These are phyloP conservation scores for Drosophila nigrodunni DNA, from an alignment of 1,140 invertebrate genomes.

Conservation along the genomic window DNA sequence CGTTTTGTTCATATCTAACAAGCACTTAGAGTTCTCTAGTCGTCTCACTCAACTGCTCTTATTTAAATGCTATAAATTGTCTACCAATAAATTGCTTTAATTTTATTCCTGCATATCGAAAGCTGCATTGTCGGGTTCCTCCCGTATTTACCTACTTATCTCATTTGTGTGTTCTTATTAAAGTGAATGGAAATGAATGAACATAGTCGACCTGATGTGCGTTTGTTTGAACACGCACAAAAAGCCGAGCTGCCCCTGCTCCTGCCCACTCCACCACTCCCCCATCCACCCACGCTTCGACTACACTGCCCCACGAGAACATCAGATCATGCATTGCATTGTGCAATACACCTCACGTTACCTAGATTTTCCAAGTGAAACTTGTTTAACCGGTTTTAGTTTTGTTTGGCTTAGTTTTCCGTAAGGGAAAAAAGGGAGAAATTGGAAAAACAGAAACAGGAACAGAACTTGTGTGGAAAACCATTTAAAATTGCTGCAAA, in stretches of 20 bases:
- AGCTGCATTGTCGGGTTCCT: conserved; percentile 18
- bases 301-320: background rate
- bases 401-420: conserved; percentile 63
- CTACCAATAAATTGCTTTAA: conserved; percentile 43
- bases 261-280: background rate
- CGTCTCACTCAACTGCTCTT: too few relatives aligned
- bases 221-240: conserved; percentile 15
- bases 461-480: conserved; percentile 50
- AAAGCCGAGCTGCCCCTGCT: conserved; percentile 1
- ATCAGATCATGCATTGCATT: background rate
- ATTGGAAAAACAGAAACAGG: background rate
- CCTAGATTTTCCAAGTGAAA: conserved; percentile 28
- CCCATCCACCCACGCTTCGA: background rate
- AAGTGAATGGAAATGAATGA: background rate
- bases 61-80: too few relatives aligned
- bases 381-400: conserved; percentile 67
- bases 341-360: conserved; percentile 32
- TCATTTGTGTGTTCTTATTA: background rate
- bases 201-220: conserved; percentile 9
- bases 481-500: conserved; percentile 77
- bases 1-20: too few relatives aligned
- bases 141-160: background rate
- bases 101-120: conserved; percentile 59
- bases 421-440: background rate
- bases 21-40: too few relatives aligned